A percentile compares a stretch with the other conserved stretches of the same genome.
Conservation (phyloP, 2,797 vertebrate genomes). For the Hafferia zeledoni region DNA sequence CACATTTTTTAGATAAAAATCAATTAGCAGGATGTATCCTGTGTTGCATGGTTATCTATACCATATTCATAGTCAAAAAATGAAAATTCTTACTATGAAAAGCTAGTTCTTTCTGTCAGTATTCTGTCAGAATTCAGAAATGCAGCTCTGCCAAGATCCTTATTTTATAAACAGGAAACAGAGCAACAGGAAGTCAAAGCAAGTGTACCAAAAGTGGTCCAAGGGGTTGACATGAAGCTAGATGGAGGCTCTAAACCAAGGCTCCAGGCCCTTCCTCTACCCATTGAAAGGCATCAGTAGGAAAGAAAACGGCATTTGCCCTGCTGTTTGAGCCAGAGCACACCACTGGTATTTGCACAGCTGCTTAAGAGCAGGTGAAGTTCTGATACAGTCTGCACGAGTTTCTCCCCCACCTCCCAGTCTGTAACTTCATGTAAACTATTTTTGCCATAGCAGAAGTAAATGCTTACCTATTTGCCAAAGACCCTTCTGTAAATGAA, state of each 20-base stretch:
- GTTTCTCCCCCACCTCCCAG: background rate
- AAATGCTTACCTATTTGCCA: rapidly evolving
- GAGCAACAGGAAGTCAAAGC: background rate
- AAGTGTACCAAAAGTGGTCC: background rate
- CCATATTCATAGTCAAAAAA: background rate
- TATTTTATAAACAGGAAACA: background rate
- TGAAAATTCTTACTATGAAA: background rate
- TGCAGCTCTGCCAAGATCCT: background rate
- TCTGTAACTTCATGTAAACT: background rate
- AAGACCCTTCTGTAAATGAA: background rate
- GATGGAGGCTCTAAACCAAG: background rate
- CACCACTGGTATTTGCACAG: background rate
- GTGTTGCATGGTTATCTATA: background rate
- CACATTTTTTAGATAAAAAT: background rate
- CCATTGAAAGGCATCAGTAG: background rate
- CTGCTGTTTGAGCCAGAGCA: background rate
- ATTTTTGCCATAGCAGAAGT: background rate
- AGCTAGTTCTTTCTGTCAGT: background rate
- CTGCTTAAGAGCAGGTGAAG: background rate
- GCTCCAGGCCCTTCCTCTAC: background rate
- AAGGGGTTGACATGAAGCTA: background rate
- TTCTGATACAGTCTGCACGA: background rate
- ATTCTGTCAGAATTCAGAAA: background rate
- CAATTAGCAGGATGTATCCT: background rate
- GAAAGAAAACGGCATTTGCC: background rate